Conservation (phyloP, 2,888 invertebrate species). For the Mythimna lalbum region DNA sequence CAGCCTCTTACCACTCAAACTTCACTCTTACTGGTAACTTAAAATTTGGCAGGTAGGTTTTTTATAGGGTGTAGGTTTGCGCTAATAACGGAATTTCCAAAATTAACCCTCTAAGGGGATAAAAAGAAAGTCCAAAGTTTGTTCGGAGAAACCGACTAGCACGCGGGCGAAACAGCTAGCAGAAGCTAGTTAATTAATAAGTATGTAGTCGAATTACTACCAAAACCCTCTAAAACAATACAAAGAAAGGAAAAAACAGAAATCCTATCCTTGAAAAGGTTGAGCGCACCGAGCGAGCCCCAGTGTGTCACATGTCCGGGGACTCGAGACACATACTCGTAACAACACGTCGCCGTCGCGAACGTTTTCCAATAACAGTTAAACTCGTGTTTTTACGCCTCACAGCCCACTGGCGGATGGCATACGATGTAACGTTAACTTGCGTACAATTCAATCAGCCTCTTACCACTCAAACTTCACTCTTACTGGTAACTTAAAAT, state of each 20-base stretch:
- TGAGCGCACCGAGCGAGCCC: constrained; percentile 8
- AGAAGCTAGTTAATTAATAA: too few relatives aligned
- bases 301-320: constrained; percentile 32
- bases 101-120: too few relatives aligned
- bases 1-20: constrained; percentile 75
- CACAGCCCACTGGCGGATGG: constrained; percentile 42
- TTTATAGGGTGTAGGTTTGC: too few relatives aligned
- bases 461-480: constrained; percentile 76
- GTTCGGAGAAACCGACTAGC: too few relatives aligned
- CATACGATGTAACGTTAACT: constrained; percentile 67
- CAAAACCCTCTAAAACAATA: too few relatives aligned
- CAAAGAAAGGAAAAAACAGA: neutral
- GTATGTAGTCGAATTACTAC: too few relatives aligned
- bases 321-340: constrained; percentile 29
- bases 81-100: too few relatives aligned
- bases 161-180: too few relatives aligned
- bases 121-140: too few relatives aligned
- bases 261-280: neutral
- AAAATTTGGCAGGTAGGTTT: too few relatives aligned
- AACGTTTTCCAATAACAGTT: constrained; percentile 65
- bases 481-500: constrained; percentile 75
- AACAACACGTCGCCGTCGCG: constrained; percentile 46
- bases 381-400: constrained; percentile 59
- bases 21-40: constrained; percentile 79
- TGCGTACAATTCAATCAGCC: constrained; percentile 80